Conservation (phyloP, 2,113 vertebrate genomes). For the Chroicocephalus ridibundus region DNA sequence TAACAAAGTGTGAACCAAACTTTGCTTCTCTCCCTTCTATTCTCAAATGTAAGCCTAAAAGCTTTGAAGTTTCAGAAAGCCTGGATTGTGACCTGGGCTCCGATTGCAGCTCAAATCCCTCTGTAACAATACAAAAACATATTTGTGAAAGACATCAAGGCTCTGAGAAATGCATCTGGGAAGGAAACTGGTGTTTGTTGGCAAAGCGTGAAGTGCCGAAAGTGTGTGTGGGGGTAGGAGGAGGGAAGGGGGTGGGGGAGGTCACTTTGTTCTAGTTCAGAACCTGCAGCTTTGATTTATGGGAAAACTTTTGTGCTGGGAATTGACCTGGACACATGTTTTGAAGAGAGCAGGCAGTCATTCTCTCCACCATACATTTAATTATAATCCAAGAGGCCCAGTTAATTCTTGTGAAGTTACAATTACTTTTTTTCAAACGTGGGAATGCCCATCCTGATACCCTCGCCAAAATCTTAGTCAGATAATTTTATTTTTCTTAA, state of each 20-base stretch:
- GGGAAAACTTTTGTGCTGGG: neutral
- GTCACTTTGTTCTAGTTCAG: neutral
- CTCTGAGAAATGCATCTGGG: neutral
- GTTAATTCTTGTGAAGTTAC: neutral
- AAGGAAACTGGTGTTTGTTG: neutral
- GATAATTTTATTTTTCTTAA: neutral
- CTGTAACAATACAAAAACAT: neutral
- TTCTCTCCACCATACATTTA: neutral
- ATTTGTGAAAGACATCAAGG: neutral
- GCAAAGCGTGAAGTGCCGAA: neutral
- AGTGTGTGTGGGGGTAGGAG: neutral
- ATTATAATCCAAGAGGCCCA: neutral
- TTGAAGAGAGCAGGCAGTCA: neutral
- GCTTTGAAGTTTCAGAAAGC: constrained; percentile 9
- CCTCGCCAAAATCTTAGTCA: neutral
- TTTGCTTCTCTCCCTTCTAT: neutral
- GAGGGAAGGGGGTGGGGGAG: neutral
- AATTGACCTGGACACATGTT: neutral
- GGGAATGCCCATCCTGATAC: neutral
- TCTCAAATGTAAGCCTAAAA: neutral
- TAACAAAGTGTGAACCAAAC: neutral
- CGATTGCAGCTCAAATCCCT: neutral
- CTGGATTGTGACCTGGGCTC: neutral
- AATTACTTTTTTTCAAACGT: neutral
- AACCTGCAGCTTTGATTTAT: neutral